These are phyloP conservation scores for Galerucella nymphaeae DNA, from an alignment of 2,888 invertebrate species.

Conservation along the genomic window DNA sequence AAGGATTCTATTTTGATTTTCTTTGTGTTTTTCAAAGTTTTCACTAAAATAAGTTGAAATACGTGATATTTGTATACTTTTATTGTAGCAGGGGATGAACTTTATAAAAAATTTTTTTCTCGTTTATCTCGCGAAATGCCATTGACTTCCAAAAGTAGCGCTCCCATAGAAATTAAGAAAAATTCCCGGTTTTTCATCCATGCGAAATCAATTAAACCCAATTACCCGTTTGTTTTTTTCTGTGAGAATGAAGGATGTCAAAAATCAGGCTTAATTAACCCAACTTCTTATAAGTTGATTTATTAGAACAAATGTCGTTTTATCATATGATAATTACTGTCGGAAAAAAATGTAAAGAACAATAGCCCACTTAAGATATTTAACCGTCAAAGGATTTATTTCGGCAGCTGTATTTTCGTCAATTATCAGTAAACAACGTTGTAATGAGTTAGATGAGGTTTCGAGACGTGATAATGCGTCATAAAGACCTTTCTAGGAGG, in stretches of 20 bases:
- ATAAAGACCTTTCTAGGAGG: conserved; percentile 8
- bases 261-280: conserved; percentile 35
- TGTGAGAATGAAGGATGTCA: conserved; percentile 30
- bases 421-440: conserved; percentile 52
- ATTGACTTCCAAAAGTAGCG: not conserved
- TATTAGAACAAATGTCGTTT: conserved; percentile 33
- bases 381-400: conserved; percentile 61
- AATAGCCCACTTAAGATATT: conserved; percentile 48
- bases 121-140: not conserved
- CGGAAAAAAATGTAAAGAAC: conserved; percentile 39
- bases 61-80: no score
- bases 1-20: no score
- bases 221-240: conserved; percentile 29
- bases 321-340: conserved; percentile 33
- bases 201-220: conserved; percentile 24
- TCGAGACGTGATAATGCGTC: conserved; percentile 30
- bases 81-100: no score
- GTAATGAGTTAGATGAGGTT: conserved; percentile 7
- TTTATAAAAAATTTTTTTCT: not conserved
- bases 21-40: no score
- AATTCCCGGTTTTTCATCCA: conserved; percentile 1
- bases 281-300: conserved; percentile 25
- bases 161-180: not conserved
- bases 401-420: conserved; percentile 60
- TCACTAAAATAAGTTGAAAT: no score